Evolutionary conservation across 2,797 vertebrate species (phyloP).

Genomic region (Rhinella marina): DNA sequence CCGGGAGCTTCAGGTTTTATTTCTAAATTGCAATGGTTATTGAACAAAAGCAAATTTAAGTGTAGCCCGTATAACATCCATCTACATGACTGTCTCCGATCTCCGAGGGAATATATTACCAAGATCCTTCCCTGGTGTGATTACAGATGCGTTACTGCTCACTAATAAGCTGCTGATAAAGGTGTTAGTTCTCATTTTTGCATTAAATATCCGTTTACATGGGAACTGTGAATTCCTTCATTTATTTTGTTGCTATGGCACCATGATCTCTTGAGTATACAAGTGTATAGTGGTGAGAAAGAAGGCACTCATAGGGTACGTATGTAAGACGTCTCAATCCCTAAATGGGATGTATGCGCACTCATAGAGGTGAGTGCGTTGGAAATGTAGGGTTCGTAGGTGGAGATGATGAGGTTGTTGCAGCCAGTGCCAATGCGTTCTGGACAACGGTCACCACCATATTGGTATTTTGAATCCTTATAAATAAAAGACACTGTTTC

Average conservation of each 20-base stretch:
- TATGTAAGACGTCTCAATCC: too few relatives aligned
- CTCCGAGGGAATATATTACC: background rate
- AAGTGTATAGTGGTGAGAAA: background rate
- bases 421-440: too few relatives aligned
- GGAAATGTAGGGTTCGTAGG: too few relatives aligned
- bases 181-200: background rate
- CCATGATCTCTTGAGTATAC: background rate
- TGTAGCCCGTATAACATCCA: background rate
- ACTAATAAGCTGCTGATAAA: background rate
- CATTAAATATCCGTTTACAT: constrained; percentile 10
- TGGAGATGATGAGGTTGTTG: too few relatives aligned
- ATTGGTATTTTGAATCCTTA: too few relatives aligned
- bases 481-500: too few relatives aligned
- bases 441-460: too few relatives aligned
- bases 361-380: too few relatives aligned
- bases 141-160: background rate
- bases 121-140: background rate
- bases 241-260: constrained; percentile 8
- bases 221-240: background rate
- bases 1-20: constrained; percentile 64
- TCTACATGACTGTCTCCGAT: background rate
- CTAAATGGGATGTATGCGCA: too few relatives aligned
- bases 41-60: constrained; percentile 11
- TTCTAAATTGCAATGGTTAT: constrained; percentile 62
- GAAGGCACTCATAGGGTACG: too few relatives aligned